Conservation (phyloP, 2,888 invertebrate genomes). For the Darwinula stevensoni region DNA sequence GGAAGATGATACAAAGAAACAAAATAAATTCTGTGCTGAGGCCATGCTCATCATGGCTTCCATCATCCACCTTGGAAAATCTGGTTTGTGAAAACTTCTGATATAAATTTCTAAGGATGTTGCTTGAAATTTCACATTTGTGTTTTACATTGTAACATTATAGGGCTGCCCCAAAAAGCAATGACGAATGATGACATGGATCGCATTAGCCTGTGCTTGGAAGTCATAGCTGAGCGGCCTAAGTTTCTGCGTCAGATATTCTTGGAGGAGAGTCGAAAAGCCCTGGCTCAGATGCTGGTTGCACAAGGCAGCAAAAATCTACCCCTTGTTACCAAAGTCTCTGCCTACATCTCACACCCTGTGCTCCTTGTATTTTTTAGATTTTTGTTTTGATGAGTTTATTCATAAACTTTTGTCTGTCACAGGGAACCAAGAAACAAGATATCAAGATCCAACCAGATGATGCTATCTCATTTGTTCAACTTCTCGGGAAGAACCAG, state of each 20-base stretch:
- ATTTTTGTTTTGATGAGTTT: too few relatives aligned
- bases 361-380: too few relatives aligned
- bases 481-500: constrained; percentile 31
- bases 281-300: constrained; percentile 50
- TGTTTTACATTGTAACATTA: constrained; percentile 5
- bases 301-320: constrained; percentile 41
- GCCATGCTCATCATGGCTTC: constrained; percentile 65
- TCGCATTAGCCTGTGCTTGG: constrained; percentile 33
- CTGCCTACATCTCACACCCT: too few relatives aligned
- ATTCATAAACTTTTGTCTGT: too few relatives aligned
- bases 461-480: constrained; percentile 52
- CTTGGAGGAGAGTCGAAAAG: constrained; percentile 36
- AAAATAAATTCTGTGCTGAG: constrained; percentile 36
- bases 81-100: constrained; percentile 20
- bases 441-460: constrained; percentile 47
- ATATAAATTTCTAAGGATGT: too few relatives aligned
- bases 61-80: constrained; percentile 56
- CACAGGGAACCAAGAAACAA: constrained; percentile 26
- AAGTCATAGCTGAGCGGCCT: constrained; percentile 21
- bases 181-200: constrained; percentile 92
- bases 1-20: constrained; percentile 13
- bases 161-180: constrained; percentile 22
- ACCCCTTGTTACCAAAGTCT: background rate
- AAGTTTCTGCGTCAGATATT: constrained; percentile 36
- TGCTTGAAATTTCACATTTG: too few relatives aligned